Evolutionary conservation across 2,888 invertebrate species (phyloP).

Genomic region (Herminia tarsipennalis): DNA sequence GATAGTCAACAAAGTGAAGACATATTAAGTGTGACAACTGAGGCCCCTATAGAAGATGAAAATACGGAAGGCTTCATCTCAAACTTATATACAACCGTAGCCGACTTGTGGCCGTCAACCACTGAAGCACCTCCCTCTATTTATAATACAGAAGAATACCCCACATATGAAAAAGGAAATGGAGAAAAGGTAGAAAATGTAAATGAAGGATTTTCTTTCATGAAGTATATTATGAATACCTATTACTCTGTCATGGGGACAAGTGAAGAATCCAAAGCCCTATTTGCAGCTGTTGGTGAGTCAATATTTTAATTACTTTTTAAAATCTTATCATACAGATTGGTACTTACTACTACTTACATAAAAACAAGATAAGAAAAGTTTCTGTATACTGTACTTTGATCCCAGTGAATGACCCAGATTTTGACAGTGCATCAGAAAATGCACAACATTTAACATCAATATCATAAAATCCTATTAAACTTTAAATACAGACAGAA

Average conservation of each 20-base stretch:
- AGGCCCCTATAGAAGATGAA: constrained; percentile 40
- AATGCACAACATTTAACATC: no score
- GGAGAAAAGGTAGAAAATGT: constrained; percentile 27
- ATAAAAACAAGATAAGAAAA: no score
- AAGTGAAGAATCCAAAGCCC: constrained; percentile 67
- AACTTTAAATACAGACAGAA: no score
- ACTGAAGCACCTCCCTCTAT: constrained; percentile 62
- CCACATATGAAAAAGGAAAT: constrained; percentile 45
- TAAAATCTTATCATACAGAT: not conserved
- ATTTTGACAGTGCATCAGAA: no score
- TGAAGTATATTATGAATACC: constrained; percentile 62
- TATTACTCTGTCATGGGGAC: constrained; percentile 69
- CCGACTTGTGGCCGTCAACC: constrained; percentile 67
- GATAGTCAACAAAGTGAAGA: constrained; percentile 40
- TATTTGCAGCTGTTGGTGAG: constrained; percentile 73
- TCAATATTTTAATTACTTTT: constrained; percentile 12
- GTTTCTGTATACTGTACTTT: no score
- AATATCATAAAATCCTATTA: no score
- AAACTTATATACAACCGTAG: constrained; percentile 65
- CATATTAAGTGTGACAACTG: constrained; percentile 18
- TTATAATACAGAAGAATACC: constrained; percentile 56
- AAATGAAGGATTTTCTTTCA: constrained; percentile 66
- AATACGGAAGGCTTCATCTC: constrained; percentile 59
- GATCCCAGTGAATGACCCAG: no score
- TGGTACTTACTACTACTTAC: no score